Evolutionary conservation across 2,113 vertebrate genomes (phyloP).

Genomic region (Symphodus melops): DNA sequence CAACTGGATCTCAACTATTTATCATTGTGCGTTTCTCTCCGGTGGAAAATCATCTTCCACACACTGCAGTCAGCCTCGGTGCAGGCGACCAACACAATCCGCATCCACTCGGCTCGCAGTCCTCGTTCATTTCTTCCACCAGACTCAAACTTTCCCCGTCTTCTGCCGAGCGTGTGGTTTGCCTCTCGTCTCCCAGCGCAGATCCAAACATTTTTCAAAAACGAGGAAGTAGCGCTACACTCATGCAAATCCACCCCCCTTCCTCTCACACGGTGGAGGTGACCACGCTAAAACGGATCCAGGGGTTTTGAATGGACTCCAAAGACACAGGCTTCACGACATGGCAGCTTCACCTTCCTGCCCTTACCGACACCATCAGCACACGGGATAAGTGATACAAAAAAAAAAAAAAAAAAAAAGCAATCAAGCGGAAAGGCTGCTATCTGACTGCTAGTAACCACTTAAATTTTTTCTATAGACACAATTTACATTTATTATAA

Average conservation of each 20-base stretch:
- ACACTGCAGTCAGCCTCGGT: neutral
- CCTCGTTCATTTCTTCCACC: neutral
- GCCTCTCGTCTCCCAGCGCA: neutral
- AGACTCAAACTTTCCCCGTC: constrained; percentile 28
- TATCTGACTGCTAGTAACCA: constrained; percentile 20
- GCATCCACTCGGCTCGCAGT: constrained; percentile 1
- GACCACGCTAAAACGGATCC: constrained; percentile 31
- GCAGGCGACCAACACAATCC: neutral
- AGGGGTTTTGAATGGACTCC: constrained; percentile 11
- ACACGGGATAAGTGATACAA: neutral
- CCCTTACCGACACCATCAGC: neutral
- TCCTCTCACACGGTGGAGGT: neutral
- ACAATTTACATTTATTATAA: constrained; percentile 58
- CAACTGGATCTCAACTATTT: constrained; percentile 12
- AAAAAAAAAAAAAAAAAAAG: neutral
- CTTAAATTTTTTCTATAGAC: constrained; percentile 46
- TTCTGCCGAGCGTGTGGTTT: neutral
- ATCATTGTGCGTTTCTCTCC: neutral
- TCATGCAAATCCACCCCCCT: constrained; percentile 47
- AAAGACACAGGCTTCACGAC: constrained; percentile 43
- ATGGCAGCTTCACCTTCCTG: neutral
- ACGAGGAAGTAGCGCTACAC: constrained; percentile 43
- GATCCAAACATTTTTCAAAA: constrained; percentile 33
- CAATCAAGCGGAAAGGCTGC: constrained; percentile 1
- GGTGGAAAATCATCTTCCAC: rapidly evolving